Evolutionary conservation across 2,888 invertebrate genomes (phyloP).

Genomic region (Acleris cristana): DNA sequence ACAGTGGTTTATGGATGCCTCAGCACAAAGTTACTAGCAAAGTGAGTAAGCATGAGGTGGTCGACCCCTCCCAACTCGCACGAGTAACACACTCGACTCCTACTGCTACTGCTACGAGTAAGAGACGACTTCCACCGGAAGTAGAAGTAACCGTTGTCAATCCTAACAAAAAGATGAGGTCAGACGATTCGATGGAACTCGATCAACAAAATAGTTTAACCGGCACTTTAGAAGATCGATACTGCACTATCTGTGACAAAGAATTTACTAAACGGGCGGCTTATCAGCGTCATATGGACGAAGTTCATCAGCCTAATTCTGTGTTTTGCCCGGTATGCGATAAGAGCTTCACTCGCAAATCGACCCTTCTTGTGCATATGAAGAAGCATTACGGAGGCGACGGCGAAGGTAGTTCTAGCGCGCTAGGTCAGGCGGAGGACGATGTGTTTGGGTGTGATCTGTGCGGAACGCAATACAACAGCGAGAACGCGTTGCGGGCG

Average conservation of each 20-base stretch:
- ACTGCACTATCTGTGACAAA: slow-evolving; percentile 85
- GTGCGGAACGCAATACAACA: slow-evolving; percentile 85
- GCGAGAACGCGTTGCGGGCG: slow-evolving; percentile 81
- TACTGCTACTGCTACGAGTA: slow-evolving; percentile 55
- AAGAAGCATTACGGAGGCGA: slow-evolving; percentile 82
- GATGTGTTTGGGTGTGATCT: slow-evolving; percentile 81
- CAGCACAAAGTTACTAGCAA: slow-evolving; percentile 81
- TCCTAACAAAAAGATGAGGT: slow-evolving; percentile 76
- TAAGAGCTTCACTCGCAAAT: slow-evolving; percentile 85
- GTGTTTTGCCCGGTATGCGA: slow-evolving; percentile 86
- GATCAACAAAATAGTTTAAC: slow-evolving; percentile 72
- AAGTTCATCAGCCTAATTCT: slow-evolving; percentile 80
- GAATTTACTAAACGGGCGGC: slow-evolving; percentile 85
- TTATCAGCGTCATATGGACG: slow-evolving; percentile 84
- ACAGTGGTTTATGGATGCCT: slow-evolving; percentile 81
- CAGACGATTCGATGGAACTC: slow-evolving; percentile 73
- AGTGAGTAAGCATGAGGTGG: slow-evolving; percentile 78
- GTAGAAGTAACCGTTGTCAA: slow-evolving; percentile 81
- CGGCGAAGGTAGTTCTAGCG: slow-evolving; percentile 61
- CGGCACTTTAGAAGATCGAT: slow-evolving; percentile 74
- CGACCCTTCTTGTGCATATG: slow-evolving; percentile 86
- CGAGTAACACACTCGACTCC: slow-evolving; percentile 59
- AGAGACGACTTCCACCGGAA: slow-evolving; percentile 76
- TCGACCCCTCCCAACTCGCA: slow-evolving; percentile 64
- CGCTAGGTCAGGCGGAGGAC: slow-evolving; percentile 59